Base-by-base conservation (phyloP, 2,888 invertebrate genomes). In the Drosophila rubida region DNA sequence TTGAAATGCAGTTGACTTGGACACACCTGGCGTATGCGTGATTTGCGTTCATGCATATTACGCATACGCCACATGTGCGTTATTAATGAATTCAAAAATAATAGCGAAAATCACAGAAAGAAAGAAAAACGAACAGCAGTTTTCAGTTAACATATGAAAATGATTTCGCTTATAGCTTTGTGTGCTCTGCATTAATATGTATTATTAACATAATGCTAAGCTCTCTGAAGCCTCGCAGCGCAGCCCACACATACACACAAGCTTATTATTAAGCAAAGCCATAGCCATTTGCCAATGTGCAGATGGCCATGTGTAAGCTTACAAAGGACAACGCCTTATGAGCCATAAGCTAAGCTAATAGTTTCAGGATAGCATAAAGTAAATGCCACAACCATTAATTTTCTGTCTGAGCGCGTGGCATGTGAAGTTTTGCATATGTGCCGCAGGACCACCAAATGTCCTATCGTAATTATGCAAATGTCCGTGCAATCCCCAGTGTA, bases 381-480 rank as follows among this genome's bases (percentile, higher is more conserved):
- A 82, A 71, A 77, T 64, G 60, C 69, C 79, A 63, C 48, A 50
- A 46, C 66, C 78, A 82, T 85, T 80, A 70, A 75, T 73, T 84
- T 73, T 32, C 49, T 19, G 4, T 3, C 9, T 9, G 9, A 27
- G 9, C 37, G 27, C 14, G 39, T 25, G 50, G 25, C 35, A 66
- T 69, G 62, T 46, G 53, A 73, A 57, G 64, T 60, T 72, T 66
- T 72, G 73, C 75, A 79, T 73, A 68, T 79, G 68, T 25, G 55
- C 14, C 19, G 27, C 44, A 60, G 64, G 48, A 39, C 49, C 51
- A 23, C 61, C 48, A 49, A 58, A 53, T 48, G 58, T 32, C 32
- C 30, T 42, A 53, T 42, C 42, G 64, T 86, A 83, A 82, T 83
- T 86, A 86, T 86, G 86, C 74, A 83, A 83, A 83, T 83, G 68